A percentile compares a stretch with the other conserved stretches of the same genome.
Evolutionary conservation across 2,797 vertebrate species (phyloP).

Genomic region (Choloepus didactylus): DNA sequence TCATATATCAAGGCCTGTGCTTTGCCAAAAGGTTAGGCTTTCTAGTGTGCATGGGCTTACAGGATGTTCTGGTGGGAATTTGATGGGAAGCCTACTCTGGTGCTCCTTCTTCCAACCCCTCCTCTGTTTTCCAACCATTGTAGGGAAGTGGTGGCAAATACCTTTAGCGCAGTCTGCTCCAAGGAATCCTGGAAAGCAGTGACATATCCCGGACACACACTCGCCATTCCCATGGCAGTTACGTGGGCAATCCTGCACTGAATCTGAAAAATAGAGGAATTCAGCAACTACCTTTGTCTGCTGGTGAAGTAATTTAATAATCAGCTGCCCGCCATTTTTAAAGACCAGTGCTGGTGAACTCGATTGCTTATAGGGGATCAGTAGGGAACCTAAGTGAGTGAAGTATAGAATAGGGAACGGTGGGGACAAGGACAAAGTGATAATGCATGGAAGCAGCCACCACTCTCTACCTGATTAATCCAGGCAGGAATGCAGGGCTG

Average conservation of each 20-base stretch:
- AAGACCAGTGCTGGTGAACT: background rate
- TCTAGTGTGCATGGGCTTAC: background rate
- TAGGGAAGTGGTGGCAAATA: constrained; percentile 81
- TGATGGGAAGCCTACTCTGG: background rate
- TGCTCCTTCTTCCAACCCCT: background rate
- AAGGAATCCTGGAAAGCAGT: constrained; percentile 99
- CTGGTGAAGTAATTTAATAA: too few relatives aligned
- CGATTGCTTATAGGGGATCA: background rate
- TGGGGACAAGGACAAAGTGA: background rate
- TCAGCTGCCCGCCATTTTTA: background rate
- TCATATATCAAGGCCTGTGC: constrained; percentile 56
- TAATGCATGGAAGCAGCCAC: accelerated
- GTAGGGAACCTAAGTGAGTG: accelerated
- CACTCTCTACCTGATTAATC: accelerated
- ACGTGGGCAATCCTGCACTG: constrained; percentile 98
- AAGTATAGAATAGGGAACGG: background rate
- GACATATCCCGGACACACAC: constrained; percentile 97
- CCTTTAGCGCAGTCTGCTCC: constrained; percentile 99
- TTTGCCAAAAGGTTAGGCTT: background rate
- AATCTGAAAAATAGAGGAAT: constrained; percentile 90
- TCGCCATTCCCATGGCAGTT: constrained; percentile 99
- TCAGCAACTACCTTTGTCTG: background rate
- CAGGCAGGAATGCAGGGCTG: background rate
- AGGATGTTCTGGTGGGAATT: background rate
- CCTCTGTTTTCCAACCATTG: background rate